These are phyloP conservation scores for Nesoenas mayeri DNA, from an alignment of 2,113 vertebrate genomes.

Conservation along the genomic window DNA sequence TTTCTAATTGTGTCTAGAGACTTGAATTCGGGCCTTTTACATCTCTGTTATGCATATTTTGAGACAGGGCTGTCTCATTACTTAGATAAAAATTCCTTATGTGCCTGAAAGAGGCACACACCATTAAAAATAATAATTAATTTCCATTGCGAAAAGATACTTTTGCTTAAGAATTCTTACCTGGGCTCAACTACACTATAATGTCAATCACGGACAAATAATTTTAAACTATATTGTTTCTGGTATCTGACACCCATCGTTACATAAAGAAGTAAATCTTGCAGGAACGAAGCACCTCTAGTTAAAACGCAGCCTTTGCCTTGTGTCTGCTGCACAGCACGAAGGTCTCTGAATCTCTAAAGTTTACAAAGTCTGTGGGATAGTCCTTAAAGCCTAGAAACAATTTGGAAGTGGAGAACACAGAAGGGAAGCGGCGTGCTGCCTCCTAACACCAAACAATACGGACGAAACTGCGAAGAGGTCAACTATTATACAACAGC, in stretches of 20 bases:
- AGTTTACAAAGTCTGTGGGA: not conserved
- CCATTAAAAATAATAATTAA: not conserved
- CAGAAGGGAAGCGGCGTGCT: not conserved
- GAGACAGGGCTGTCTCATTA: not conserved
- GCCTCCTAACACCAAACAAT: not conserved
- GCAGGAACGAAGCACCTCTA: not conserved
- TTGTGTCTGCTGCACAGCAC: not conserved
- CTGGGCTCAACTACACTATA: not conserved
- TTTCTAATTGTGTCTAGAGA: not conserved
- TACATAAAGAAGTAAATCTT: not conserved
- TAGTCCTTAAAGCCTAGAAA: not conserved
- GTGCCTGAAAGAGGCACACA: not conserved
- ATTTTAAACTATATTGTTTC: not conserved
- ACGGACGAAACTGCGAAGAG: too few relatives aligned
- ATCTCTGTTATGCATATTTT: not conserved
- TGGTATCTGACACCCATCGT: not conserved
- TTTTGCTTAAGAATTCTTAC: not conserved
- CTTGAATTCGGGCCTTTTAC: not conserved
- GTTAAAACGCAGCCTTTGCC: not conserved
- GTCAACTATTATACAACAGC: not conserved
- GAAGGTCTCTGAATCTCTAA: not conserved
- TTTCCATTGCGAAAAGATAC: not conserved
- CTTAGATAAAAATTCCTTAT: not conserved
- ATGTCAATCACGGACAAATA: rapidly evolving
- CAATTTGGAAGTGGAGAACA: rapidly evolving